Evolutionary conservation across 2,888 invertebrate genomes (phyloP).

Genomic region (Nomada ferruginata): DNA sequence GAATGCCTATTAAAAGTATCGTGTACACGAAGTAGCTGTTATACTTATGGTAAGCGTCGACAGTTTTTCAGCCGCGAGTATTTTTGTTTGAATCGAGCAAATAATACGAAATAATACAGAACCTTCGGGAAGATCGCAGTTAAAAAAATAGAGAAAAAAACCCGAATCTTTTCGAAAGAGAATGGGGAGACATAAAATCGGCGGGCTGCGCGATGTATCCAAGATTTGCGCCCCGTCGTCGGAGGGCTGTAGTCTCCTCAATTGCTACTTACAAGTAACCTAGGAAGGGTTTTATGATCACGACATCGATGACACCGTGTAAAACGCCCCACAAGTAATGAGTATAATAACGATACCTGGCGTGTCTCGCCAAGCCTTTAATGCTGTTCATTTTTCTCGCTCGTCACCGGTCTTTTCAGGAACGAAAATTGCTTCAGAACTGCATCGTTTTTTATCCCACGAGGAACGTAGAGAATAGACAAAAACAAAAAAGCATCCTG

Average conservation of each 20-base stretch:
- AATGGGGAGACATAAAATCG: not conserved
- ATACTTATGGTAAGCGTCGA: too few relatives aligned
- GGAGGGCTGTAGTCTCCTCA: not conserved
- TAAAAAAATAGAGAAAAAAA: not conserved
- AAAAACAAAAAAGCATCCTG: not conserved
- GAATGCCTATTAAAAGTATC: too few relatives aligned
- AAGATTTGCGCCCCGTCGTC: not conserved
- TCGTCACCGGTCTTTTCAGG: not conserved
- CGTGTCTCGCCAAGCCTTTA: not conserved
- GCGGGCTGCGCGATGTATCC: not conserved
- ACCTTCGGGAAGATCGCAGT: too few relatives aligned
- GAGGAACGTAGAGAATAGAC: not conserved
- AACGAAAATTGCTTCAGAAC: not conserved
- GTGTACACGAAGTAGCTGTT: too few relatives aligned
- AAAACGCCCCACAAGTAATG: constrained; percentile 20
- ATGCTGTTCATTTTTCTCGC: constrained; percentile 29
- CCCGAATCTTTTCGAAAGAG: not conserved
- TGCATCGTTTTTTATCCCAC: not conserved
- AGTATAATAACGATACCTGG: constrained; percentile 21
- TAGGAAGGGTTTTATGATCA: constrained; percentile 26
- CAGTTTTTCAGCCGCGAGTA: too few relatives aligned
- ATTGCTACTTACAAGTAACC: constrained; percentile 14
- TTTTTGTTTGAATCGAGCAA: too few relatives aligned
- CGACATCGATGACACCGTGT: constrained; percentile 37
- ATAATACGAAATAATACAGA: not conserved